Base-by-base conservation (phyloP, 2,113 vertebrate genomes). In the Spizaetus ornatus region DNA sequence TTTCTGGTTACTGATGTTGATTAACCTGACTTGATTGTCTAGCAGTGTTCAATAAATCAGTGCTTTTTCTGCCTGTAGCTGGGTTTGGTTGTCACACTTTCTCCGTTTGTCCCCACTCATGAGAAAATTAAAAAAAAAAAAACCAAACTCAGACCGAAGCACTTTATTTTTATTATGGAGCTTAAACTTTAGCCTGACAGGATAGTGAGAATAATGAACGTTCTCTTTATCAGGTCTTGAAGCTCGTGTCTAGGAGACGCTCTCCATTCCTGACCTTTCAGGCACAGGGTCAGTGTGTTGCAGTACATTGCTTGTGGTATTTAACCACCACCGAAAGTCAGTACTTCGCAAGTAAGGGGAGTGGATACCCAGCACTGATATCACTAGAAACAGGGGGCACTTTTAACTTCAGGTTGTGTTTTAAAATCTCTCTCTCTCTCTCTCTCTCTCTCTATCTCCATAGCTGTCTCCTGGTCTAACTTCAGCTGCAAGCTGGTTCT, bases 251-350 rank as follows among this genome's bases (percentile, higher is more conserved):
- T 36, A 56, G 59, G 90, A 78, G 63, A 31, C 1, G 8, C 38
- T 77, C 22, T 22, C 26, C 7, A 0, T 42, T 67, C 40, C 52
- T 43, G 67, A 52, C 53, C 16, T 17, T 53, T 45, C n/a, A 20
- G 66, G 53, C 9, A 3, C 53, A 36, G 89, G 80, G 59, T 69
- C 81, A 12, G 27, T 6, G 16, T 22, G 38, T 17, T 43, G 48
- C 58, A 55, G 34, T 17, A 13, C 34, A 7, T 11, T 4, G 1
- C 76, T n/a, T 2, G 0, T 16, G 15, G 25, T 25, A 11, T 70
- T 82, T 29, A 58, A 27, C 38, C 34, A 15, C 45, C 3, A 1
- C 53, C 13, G 21, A 76, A 94, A 90, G 14, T 58, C 43, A 43
- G 43, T 42, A 13, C 34, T 88, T 65, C 20, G 4, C 10, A 31